Evolutionary conservation across 1,140 invertebrate genomes (phyloP).

Genomic region (Caenorhabditis inopinata): DNA sequence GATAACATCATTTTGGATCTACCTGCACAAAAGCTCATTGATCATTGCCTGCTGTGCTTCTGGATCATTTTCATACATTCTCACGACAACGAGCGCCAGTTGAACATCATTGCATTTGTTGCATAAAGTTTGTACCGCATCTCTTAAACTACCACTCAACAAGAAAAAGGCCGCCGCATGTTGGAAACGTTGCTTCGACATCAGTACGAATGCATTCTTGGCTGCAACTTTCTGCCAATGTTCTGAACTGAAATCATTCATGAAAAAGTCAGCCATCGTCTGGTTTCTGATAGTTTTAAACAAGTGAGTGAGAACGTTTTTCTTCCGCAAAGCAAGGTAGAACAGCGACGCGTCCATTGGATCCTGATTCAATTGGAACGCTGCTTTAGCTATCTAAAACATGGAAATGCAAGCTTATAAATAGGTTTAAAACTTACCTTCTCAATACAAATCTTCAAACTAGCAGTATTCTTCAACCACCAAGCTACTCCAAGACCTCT

Average conservation of each 20-base stretch:
- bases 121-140: conserved; percentile 79
- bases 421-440: conserved; percentile 70
- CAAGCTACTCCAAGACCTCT: conserved; percentile 90
- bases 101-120: conserved; percentile 79
- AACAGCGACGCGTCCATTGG: conserved; percentile 95
- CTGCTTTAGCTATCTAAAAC: conserved; percentile 62
- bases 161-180: conserved; percentile 87
- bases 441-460: conserved; percentile 83
- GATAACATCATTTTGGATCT: too few species aligned
- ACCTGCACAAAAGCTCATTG: conserved; percentile 55
- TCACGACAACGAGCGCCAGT: conserved; percentile 86
- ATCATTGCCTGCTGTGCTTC: conserved; percentile 58
- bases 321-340: conserved; percentile 97
- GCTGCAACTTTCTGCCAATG: conserved; percentile 86
- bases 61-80: conserved; percentile 79
- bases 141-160: conserved; percentile 84
- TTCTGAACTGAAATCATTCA: conserved; percentile 86
- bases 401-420: not conserved
- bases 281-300: conserved; percentile 80
- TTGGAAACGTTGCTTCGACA: conserved; percentile 91
- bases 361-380: conserved; percentile 74
- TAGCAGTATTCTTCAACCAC: conserved; percentile 87
- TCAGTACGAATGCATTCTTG: conserved; percentile 92
- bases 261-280: conserved; percentile 90
- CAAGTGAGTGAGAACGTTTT: conserved; percentile 90